A percentile compares a stretch with the other conserved stretches of the same genome.
Conservation (phyloP, 2,797 vertebrate species). For the Calcarius lapponicus region DNA sequence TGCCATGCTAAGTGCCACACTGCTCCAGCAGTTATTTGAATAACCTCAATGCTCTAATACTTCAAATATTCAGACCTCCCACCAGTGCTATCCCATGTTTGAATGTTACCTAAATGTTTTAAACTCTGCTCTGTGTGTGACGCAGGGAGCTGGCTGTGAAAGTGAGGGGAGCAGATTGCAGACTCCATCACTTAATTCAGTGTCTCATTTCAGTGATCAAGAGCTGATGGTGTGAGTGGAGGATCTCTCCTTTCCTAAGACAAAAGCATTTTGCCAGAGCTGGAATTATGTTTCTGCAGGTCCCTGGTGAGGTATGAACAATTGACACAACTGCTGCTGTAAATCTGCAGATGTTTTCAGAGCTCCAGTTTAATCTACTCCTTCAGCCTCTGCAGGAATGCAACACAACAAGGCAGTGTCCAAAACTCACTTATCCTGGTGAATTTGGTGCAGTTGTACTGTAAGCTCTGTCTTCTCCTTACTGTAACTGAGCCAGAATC, state of each 20-base stretch:
- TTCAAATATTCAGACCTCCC: background rate
- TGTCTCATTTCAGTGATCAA: background rate
- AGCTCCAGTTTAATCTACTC: background rate
- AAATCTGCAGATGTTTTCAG: background rate
- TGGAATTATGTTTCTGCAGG: background rate
- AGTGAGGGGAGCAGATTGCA: background rate
- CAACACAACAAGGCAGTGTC: background rate
- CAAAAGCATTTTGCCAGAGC: background rate
- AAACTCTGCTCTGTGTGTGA: fast-evolving
- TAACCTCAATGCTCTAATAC: background rate
- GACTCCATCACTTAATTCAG: background rate
- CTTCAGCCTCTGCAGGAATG: background rate
- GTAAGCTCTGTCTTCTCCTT: background rate
- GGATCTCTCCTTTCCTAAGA: background rate
- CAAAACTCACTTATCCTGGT: background rate
- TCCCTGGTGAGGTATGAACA: background rate
- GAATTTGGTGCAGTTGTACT: background rate
- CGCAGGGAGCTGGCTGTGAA: background rate
- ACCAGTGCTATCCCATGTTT: background rate
- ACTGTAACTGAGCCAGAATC: background rate
- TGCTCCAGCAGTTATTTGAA: background rate
- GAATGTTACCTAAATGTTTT: background rate
- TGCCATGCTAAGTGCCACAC: background rate
- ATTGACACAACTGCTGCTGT: background rate
- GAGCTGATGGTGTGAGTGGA: background rate